phyloP scores from a whole-genome alignment of 2,113 vertebrate genomes.

The Petroica traversi region DNA sequence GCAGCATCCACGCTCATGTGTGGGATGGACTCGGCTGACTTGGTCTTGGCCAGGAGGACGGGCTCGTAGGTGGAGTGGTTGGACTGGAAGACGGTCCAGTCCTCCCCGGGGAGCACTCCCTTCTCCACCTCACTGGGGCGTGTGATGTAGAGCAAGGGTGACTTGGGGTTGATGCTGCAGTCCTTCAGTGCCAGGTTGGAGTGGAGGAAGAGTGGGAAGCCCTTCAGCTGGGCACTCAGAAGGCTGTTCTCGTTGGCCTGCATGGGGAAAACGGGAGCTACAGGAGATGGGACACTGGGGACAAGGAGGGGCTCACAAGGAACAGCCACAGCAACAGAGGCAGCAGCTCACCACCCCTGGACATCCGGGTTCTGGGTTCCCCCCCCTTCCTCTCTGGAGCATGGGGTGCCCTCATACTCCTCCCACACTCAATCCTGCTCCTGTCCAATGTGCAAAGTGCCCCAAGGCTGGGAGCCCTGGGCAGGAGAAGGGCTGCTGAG shows the following conservation, averaged over 20 bases:
- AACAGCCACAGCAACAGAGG: fast-evolving
- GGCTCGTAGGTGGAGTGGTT: slow-evolving; percentile 97
- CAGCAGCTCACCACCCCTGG: fast-evolving
- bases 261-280: background rate
- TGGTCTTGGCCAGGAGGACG: slow-evolving; percentile 92
- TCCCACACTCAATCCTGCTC: background rate
- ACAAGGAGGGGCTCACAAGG: background rate
- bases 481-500: background rate
- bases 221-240: slow-evolving; percentile 95
- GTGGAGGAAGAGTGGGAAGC: slow-evolving; percentile 95
- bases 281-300: background rate
- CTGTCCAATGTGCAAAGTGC: fast-evolving
- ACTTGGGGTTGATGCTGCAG: slow-evolving; percentile 94
- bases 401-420: background rate
- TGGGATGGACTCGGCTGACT: slow-evolving; percentile 86
- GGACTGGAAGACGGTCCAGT: slow-evolving; percentile 98
- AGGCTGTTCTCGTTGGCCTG: slow-evolving; percentile 98
- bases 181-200: slow-evolving; percentile 96
- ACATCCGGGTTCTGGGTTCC: fast-evolving
- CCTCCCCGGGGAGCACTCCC: slow-evolving; percentile 90
- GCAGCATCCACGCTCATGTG: slow-evolving; percentile 85
- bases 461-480: background rate
- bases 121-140: slow-evolving; percentile 89
- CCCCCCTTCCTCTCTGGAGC: background rate
- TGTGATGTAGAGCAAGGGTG: slow-evolving; percentile 91